Conservation (phyloP, 2,113 vertebrate species). For the Archocentrus centrarchus region DNA sequence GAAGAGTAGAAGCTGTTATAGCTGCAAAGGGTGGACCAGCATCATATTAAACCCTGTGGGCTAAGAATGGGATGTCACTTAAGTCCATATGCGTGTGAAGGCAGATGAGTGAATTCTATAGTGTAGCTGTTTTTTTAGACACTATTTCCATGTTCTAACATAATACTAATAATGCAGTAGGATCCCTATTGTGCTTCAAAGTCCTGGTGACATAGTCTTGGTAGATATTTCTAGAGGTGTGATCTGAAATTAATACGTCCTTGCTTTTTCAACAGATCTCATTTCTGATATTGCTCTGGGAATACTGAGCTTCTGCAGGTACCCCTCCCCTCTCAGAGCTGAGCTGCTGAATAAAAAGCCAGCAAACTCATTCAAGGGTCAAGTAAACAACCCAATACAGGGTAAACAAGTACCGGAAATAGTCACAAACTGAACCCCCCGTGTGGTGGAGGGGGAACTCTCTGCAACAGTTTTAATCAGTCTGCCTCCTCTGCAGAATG, state of each 20-base stretch:
- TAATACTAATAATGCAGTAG: neutral
- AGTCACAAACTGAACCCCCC: conserved; percentile 19
- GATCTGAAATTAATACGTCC: neutral
- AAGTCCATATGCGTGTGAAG: too few species aligned
- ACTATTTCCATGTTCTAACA: neutral
- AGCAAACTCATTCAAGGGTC: conserved; percentile 51
- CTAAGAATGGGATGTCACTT: too few species aligned
- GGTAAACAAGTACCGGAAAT: conserved; percentile 64
- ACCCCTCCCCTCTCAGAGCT: neutral
- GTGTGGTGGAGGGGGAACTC: neutral
- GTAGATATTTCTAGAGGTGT: neutral
- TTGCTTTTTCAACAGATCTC: neutral
- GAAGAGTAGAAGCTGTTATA: too few species aligned
- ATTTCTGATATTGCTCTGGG: conserved; percentile 1
- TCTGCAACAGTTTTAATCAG: conserved; percentile 4
- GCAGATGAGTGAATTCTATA: too few species aligned
- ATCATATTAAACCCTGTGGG: too few species aligned
- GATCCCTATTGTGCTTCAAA: neutral
- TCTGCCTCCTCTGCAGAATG: neutral
- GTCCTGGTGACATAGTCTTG: neutral
- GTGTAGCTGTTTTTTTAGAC: neutral
- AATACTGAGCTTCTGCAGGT: neutral
- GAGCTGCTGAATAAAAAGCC: conserved; percentile 36
- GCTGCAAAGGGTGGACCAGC: too few species aligned
- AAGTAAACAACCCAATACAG: conserved; percentile 52